Conservation (phyloP, 2,888 invertebrate species). For the Cephus spinipes region DNA sequence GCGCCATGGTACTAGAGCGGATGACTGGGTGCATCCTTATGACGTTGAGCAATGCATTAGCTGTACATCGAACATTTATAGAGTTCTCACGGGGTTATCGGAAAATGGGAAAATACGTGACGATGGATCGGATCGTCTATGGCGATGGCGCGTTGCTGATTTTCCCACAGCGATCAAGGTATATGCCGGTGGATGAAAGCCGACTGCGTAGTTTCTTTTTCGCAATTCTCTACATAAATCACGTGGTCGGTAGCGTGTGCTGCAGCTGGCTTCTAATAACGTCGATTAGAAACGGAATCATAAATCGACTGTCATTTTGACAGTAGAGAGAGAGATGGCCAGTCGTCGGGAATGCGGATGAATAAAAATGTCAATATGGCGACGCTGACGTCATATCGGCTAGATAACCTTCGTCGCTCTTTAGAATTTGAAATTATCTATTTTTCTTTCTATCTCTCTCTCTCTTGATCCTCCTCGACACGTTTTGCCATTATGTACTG, state of each 20-base stretch:
- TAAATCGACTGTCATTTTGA: constrained; percentile 18
- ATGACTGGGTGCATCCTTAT: neutral
- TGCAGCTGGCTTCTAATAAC: constrained; percentile 6
- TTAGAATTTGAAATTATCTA: neutral
- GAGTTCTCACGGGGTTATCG: neutral
- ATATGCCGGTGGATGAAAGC: neutral
- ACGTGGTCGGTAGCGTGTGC: constrained; percentile 3
- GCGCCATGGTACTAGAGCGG: neutral
- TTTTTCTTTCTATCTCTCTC: neutral
- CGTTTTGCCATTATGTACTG: neutral
- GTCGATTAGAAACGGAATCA: constrained; percentile 17
- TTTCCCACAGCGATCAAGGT: constrained; percentile 1
- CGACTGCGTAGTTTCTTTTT: neutral
- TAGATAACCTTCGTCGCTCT: neutral
- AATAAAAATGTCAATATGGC: neutral
- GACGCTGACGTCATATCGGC: neutral
- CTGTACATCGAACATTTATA: neutral
- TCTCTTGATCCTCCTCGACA: neutral
- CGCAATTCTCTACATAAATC: constrained; percentile 15
- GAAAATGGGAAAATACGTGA: neutral
- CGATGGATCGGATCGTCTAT: neutral
- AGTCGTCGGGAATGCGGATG: neutral
- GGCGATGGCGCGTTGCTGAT: neutral
- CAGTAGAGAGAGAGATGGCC: neutral
- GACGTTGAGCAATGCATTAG: neutral